Evolutionary conservation across 2,888 invertebrate species (phyloP).

Genomic region (Alloplasta piceator): DNA sequence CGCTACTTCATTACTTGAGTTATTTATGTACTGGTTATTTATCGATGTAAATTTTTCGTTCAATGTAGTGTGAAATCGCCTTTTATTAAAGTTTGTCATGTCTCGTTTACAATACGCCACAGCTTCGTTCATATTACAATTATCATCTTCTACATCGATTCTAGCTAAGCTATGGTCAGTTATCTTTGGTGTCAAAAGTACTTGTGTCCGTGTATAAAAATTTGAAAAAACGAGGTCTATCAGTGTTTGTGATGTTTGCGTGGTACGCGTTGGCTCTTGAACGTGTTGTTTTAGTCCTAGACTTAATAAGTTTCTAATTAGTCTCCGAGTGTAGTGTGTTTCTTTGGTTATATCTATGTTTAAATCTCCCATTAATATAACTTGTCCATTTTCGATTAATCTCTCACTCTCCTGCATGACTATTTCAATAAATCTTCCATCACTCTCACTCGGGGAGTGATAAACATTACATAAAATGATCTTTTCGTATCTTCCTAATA

Average conservation of each 20-base stretch:
- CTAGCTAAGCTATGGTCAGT: constrained; percentile 45
- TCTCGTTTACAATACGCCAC: constrained; percentile 31
- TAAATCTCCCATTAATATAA: constrained; percentile 45
- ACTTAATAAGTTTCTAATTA: constrained; percentile 10
- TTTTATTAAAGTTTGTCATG: constrained; percentile 26
- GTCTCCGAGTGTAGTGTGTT: constrained; percentile 24
- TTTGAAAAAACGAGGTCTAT: constrained; percentile 55
- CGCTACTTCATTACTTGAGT: too few relatives aligned
- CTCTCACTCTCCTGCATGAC: too few relatives aligned
- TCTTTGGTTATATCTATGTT: constrained; percentile 31
- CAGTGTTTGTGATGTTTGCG: constrained; percentile 28
- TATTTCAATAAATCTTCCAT: too few relatives aligned
- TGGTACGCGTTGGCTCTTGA: constrained; percentile 28
- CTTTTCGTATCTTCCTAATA: too few relatives aligned
- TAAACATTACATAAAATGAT: too few relatives aligned
- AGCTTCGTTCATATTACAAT: neutral
- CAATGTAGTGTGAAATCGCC: constrained; percentile 1
- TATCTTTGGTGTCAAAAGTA: constrained; percentile 47
- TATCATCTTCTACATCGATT: neutral
- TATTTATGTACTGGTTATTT: neutral
- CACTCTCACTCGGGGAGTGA: too few relatives aligned
- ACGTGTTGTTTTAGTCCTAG: constrained; percentile 48
- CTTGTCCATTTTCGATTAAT: too few relatives aligned
- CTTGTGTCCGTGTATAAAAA: constrained; percentile 28
- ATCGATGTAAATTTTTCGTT: constrained; percentile 1